Conservation (phyloP, 2,888 invertebrate genomes). For the Pantelozetes paolii region DNA sequence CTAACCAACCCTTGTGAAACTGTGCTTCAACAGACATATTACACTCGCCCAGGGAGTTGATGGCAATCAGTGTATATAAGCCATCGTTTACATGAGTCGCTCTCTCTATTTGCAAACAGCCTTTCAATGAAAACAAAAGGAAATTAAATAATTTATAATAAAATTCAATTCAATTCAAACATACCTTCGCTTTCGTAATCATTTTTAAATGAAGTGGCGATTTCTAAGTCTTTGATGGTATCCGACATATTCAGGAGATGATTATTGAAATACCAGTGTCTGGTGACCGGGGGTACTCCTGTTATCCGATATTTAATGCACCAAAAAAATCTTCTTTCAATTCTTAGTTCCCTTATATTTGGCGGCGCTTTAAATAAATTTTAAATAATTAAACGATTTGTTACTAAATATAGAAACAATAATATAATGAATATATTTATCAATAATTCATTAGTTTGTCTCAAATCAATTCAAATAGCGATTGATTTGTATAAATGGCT, state of each 20-base stretch:
- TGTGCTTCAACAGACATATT: constrained; percentile 45
- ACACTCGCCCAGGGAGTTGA: constrained; percentile 45
- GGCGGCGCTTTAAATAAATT: constrained; percentile 44
- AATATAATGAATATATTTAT: too few species aligned
- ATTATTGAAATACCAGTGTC: constrained; percentile 47
- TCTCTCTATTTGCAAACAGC: constrained; percentile 41
- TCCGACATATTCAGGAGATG: constrained; percentile 42
- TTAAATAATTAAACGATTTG: too few species aligned
- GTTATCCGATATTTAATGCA: constrained; percentile 47
- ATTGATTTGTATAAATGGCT: too few species aligned
- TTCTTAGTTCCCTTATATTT: constrained; percentile 43
- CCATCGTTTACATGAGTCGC: constrained; percentile 47
- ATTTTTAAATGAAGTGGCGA: neutral
- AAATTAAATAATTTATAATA: too few species aligned
- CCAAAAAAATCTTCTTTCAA: constrained; percentile 44
- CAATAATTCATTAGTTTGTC: too few species aligned
- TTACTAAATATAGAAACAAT: too few species aligned
- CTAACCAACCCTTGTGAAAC: constrained; percentile 44
- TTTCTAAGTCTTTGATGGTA: constrained; percentile 38
- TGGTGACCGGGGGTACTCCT: constrained; percentile 47
- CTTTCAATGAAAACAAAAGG: neutral
- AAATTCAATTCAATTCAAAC: too few species aligned
- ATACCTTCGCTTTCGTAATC: constrained; percentile 19
- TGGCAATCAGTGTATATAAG: constrained; percentile 46
- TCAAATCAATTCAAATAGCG: too few species aligned